Evolutionary conservation across 1,140 invertebrate species (phyloP).

Genomic region (Propsilocerus akamusi): DNA sequence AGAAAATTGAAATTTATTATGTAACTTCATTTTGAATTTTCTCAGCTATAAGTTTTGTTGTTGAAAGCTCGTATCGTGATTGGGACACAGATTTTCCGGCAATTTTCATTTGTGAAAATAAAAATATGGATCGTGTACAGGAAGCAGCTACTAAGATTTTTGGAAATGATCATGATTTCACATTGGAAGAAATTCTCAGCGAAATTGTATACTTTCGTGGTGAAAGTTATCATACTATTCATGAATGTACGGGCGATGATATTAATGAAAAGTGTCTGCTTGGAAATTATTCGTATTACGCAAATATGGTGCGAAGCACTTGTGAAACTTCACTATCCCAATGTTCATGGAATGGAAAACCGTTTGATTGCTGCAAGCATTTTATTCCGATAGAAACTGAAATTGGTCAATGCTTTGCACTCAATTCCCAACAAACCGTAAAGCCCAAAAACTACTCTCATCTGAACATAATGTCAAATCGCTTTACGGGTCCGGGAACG

Average conservation of each 20-base stretch:
- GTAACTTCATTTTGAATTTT: neutral
- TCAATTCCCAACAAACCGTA: constrained; percentile 38
- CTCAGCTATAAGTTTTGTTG: constrained; percentile 41
- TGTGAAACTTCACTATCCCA: constrained; percentile 33
- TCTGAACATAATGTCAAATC: neutral
- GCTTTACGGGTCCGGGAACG: constrained; percentile 28
- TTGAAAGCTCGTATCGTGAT: constrained; percentile 45
- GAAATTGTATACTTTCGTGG: constrained; percentile 45
- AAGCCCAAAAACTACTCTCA: constrained; percentile 6
- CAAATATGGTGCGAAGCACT: constrained; percentile 32
- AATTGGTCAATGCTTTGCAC: constrained; percentile 38
- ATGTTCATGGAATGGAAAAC: constrained; percentile 38
- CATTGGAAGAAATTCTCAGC: constrained; percentile 43
- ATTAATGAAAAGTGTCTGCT: constrained; percentile 30
- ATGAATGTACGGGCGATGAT: constrained; percentile 33
- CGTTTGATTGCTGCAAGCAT: constrained; percentile 43
- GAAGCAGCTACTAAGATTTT: constrained; percentile 39
- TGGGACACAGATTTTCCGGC: constrained; percentile 50
- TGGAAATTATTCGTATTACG: constrained; percentile 33
- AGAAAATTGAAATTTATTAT: neutral
- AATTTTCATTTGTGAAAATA: constrained; percentile 39
- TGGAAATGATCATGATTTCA: constrained; percentile 41
- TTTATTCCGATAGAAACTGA: constrained; percentile 43
- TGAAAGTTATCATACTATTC: constrained; percentile 39
- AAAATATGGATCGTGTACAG: constrained; percentile 35